Evolutionary conservation across 2,113 vertebrate species (phyloP).

Genomic region (rat (Rattus norvegicus)): DNA sequence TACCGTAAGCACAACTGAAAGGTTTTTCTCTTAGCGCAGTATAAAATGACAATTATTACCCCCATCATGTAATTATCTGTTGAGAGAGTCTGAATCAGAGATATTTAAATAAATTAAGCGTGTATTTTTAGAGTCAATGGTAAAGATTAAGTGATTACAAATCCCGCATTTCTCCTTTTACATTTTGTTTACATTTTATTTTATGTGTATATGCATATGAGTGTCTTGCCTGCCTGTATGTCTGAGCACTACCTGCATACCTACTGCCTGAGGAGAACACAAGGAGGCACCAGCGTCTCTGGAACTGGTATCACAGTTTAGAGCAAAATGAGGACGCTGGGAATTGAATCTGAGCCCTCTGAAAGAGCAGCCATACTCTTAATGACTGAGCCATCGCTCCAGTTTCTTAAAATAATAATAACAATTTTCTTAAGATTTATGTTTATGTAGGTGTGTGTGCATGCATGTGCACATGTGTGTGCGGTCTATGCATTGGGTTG

Average conservation of each 20-base stretch:
- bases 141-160: conserved; percentile 24
- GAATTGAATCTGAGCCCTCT: neutral
- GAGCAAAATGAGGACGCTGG: neutral
- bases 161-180: neutral
- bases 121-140: neutral
- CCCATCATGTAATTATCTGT: neutral
- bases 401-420: neutral
- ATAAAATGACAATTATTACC: conserved; percentile 1
- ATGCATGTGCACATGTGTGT: neutral
- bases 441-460: neutral
- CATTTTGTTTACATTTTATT: neutral
- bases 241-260: neutral
- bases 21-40: neutral
- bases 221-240: neutral
- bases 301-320: neutral
- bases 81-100: neutral
- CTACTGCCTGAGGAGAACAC: neutral
- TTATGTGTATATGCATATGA: neutral
- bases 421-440: neutral
- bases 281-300: neutral
- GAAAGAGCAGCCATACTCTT: neutral
- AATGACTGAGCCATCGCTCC: neutral
- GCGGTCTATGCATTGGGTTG: neutral
- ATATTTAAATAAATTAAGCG: conserved; percentile 42
- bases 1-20: neutral